Base-by-base conservation (phyloP, 2,888 invertebrate species). In the Oeneis ivallda region DNA sequence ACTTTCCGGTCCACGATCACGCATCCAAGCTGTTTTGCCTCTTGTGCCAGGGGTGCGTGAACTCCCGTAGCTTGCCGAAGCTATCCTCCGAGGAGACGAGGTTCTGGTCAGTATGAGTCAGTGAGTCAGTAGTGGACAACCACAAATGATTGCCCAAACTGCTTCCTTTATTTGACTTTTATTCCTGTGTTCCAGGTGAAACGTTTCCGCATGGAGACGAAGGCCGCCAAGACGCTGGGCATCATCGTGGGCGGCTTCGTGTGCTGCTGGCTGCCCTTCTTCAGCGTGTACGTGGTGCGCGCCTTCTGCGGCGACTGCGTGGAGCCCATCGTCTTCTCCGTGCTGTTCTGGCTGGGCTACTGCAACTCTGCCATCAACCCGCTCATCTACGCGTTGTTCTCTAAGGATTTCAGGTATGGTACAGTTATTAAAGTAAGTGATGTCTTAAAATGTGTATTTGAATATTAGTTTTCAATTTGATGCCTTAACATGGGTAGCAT, bases 211-310 rank as follows among this genome's bases (percentile, higher is more conserved):
- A 97, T 98, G 96, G 98, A 99, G 85, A 98, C 98, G 0, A 98
- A 98, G 89, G 98, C 98, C 0, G 98, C 98, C 1, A 98, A 98
- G 86, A 98, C 98, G 0, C 92, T 99, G 62, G 98, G 98, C 68
- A 98, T 99, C 72, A 99, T 99, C 71, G 98, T 99, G 4, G 99
- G 99, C 0, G 97, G 98, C 54, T 99, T 99, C 89, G 98, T 98
- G 64, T 94, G 96, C 79, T 99, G 99, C 86, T 99, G 99, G 99
- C 93, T 98, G 65, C 98, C 98, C 0, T 99, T 99, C 92, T 98
- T 99, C 92, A 97, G 98, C 54, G 96, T 98, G 91, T 98, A 98
- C 85, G 93, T 98, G 57, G 94, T 98, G 64, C 93, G 97, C 11
- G 98, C 98, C 0, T 98, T 97, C 83, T 97, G 97, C 82, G 95